Conservation (phyloP, 2,888 invertebrate genomes). For the Frankliniella fusca region DNA sequence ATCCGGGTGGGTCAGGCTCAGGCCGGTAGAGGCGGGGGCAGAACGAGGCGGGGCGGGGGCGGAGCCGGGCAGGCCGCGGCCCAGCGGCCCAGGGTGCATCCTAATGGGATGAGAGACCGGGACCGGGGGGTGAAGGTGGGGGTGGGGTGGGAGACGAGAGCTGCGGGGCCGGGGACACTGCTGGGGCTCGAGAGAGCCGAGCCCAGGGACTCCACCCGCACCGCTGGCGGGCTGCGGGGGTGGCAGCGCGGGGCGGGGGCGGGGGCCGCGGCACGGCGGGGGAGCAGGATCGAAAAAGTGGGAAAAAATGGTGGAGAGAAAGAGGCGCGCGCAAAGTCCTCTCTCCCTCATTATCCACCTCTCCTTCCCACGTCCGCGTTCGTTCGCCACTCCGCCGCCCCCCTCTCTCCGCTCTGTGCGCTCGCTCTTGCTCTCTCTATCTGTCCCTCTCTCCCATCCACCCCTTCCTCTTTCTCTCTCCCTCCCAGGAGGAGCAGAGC, state of each 20-base stretch:
- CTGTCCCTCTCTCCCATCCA: not conserved
- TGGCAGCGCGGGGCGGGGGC: not conserved
- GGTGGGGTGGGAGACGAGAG: not conserved
- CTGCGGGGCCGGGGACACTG: not conserved
- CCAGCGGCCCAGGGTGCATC: not conserved
- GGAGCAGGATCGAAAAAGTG: conserved; percentile 13
- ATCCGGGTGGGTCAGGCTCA: too few relatives aligned
- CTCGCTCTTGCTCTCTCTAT: too few relatives aligned
- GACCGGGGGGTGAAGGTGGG: not conserved
- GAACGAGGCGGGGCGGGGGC: not conserved
- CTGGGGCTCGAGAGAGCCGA: not conserved
- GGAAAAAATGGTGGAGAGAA: conserved; percentile 22
- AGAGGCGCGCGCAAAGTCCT: not conserved
- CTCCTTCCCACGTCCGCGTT: not conserved
- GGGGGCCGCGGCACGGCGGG: conserved; percentile 1
- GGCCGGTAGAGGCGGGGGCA: not conserved
- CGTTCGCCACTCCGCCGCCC: not conserved
- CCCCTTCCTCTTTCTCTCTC: not conserved
- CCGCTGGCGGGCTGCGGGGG: not conserved
- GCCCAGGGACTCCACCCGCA: not conserved
- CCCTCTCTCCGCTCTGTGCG: not conserved
- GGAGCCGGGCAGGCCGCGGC: not conserved
- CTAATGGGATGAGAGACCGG: not conserved
- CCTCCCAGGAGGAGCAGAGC: not conserved
- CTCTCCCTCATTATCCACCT: conserved; percentile 16